Conservation (phyloP, 2,888 invertebrate species). For the Epirrita christyi region DNA sequence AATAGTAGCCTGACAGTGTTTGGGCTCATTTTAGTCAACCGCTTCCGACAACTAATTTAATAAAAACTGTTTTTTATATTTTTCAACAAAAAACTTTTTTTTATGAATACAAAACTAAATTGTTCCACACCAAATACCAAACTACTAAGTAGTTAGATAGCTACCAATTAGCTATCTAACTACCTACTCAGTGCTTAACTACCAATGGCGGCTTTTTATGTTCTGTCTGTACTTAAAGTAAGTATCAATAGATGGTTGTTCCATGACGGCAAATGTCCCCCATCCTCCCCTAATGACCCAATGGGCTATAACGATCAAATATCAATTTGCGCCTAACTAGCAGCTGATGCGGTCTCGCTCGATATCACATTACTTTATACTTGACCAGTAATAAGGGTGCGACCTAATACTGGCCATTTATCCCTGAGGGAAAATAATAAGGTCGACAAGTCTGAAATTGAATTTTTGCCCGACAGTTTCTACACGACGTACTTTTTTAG, state of each 20-base stretch:
- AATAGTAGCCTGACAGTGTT: too few species aligned
- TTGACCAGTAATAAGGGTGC: slow-evolving; percentile 27
- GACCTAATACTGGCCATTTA: slow-evolving; percentile 22
- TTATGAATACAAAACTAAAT: too few species aligned
- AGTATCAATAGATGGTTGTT: slow-evolving; percentile 1
- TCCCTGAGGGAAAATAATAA: slow-evolving; percentile 28
- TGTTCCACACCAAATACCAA: not conserved
- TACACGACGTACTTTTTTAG: not conserved
- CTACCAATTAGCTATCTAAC: too few species aligned
- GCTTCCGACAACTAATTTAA: too few species aligned
- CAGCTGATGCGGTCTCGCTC: slow-evolving; percentile 18
- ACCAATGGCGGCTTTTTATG: not conserved
- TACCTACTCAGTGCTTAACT: too few species aligned
- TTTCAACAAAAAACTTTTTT: too few species aligned
- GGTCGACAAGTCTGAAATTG: slow-evolving; percentile 18
- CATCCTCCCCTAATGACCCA: slow-evolving; percentile 5
- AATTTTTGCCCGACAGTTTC: not conserved
- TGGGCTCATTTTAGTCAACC: too few species aligned
- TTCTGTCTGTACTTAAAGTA: too few species aligned
- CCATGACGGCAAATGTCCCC: slow-evolving; percentile 3
- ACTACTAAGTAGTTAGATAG: too few species aligned
- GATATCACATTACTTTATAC: slow-evolving; percentile 19
- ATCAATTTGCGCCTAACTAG: slow-evolving; percentile 27
- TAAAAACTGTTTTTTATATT: too few species aligned
- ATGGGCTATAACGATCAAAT: slow-evolving; percentile 16